phyloP scores from a whole-genome alignment of 2,888 invertebrate genomes.

The Netelia inedita region DNA sequence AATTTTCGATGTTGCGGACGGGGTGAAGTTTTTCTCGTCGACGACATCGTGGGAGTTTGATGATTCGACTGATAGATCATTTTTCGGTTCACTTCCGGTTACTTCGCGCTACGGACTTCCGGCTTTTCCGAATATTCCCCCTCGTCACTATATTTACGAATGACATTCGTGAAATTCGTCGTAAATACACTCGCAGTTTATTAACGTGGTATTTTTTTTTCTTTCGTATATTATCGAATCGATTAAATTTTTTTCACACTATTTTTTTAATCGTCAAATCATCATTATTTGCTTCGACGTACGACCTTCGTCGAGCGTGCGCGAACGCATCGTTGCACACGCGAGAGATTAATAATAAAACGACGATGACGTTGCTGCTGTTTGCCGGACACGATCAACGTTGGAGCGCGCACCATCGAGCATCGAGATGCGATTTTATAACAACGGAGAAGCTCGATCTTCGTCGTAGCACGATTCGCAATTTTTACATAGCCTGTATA shows the following conservation, averaged over 20 bases:
- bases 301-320: slow-evolving; percentile 62
- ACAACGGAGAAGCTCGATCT: slow-evolving; percentile 46
- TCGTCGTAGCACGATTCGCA: slow-evolving; percentile 59
- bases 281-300: slow-evolving; percentile 70
- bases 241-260: slow-evolving; percentile 43
- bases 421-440: slow-evolving; percentile 32
- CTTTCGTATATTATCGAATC: neutral
- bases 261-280: slow-evolving; percentile 59
- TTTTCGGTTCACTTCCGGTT: slow-evolving; percentile 57
- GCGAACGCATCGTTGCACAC: slow-evolving; percentile 65
- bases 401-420: slow-evolving; percentile 52
- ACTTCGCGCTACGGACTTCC: neutral
- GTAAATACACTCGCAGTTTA: slow-evolving; percentile 40
- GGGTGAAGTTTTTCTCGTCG: slow-evolving; percentile 81
- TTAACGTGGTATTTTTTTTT: slow-evolving; percentile 30
- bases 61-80: slow-evolving; percentile 82
- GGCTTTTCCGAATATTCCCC: neutral
- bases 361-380: slow-evolving; percentile 33
- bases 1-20: slow-evolving; percentile 79
- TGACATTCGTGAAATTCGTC: neutral
- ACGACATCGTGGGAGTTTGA: slow-evolving; percentile 82
- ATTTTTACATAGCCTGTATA: slow-evolving; percentile 36
- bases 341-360: slow-evolving; percentile 49
- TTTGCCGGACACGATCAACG: slow-evolving; percentile 49
- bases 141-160: too few species aligned